Base-by-base conservation (phyloP, 1,140 invertebrate genomes). In the Sweltsa coloradensis region DNA sequence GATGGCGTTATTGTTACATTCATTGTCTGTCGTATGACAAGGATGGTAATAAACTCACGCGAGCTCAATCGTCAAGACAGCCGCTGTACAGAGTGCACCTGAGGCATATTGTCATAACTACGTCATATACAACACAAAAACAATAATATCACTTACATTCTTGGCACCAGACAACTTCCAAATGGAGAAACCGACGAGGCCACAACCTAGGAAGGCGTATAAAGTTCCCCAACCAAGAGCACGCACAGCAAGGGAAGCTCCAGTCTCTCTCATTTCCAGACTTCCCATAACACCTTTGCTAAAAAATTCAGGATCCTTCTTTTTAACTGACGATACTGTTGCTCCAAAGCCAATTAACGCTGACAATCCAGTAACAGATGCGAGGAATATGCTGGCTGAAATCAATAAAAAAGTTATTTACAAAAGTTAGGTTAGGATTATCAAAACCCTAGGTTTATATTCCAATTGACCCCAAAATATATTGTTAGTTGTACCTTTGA, bases 151-250 rank as follows among this genome's bases (percentile, higher is more conserved):
- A 57, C 62, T 68, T 60, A 85, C 80, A 74, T 84, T 76, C 55
- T 78, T 76, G 24, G 86, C 89, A 50, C 89, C 90, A 25, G 87
- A 81, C 5, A 90, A 55, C 70, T 93, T 94, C 86, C 89, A 95
- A 46, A 93, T 77, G 9, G 76, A 74, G 66, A 82, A 91, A 61
- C 82, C 87, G 45, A 94, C 66, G 37, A 86, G 58, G 11, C 85
- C 75, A 53, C 88, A 87, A 9, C 89, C 89, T 27, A 80, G 69
- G 13, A 90, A 69, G 1, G 91, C 85, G 66, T 89, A 92, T 2
- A 92, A 56, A 3, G 87, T 86, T 2, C 89, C 91, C 81, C 85
- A 86, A 18, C 80, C 83, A 2, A 96, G 67, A 2, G 92, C 92
- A 60, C 84, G 66, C 25, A 89, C 48, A 2, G 90, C 90, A 47